Base-by-base conservation (phyloP, 2,113 vertebrate species). In the Zapus hudsonius region DNA sequence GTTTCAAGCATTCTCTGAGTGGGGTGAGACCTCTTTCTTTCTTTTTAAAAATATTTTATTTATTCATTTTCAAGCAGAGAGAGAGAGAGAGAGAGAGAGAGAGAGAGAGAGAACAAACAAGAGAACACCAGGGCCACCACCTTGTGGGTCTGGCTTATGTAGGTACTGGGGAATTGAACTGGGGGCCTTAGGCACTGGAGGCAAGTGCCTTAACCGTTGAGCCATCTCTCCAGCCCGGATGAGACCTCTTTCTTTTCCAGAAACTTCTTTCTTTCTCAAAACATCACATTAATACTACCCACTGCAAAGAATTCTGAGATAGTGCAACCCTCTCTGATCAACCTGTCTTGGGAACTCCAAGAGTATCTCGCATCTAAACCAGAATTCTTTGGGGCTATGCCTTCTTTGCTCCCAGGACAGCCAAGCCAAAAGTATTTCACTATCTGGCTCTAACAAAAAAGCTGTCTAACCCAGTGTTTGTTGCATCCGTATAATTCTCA, bases 401-500 rank as follows among this genome's bases (percentile, higher is more conserved):
- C 44, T 84, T 76, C 69, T 33, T 8, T 23, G 31, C 15, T 33
- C 64, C 47, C 33, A 42, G n/a, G 59, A 81, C 36, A 75, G 47
- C 29, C 38, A 36, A 72, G 42, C 16, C 38, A 55, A 76, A 89
- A 72, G 36, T 44, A 82, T 84, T 80, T 73, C 52, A 61, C 67
- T 75, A 9, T 80, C 44, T 52, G 86, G 44, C 31, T 72, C 72
- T 95, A 92, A 31, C 4, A 74, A 63, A 88, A 94, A 75, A 70
- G 52, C 76, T 74, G 52, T 20, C 64, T 83, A 59, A 63, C 13
- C 55, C 44, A 29, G 38, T 80, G 52, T 74, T 89, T 90, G 55
- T 52, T 44, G 52, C 36, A 47, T 74, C 36, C 74, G 36, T 17
- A n/a, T 86, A 63, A 92, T 88, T 85, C 86, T 92, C 83, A 90